phyloP scores from a whole-genome alignment of 92 coral and sea anemone genomes.

The Umimayanthus chanpuru region DNA sequence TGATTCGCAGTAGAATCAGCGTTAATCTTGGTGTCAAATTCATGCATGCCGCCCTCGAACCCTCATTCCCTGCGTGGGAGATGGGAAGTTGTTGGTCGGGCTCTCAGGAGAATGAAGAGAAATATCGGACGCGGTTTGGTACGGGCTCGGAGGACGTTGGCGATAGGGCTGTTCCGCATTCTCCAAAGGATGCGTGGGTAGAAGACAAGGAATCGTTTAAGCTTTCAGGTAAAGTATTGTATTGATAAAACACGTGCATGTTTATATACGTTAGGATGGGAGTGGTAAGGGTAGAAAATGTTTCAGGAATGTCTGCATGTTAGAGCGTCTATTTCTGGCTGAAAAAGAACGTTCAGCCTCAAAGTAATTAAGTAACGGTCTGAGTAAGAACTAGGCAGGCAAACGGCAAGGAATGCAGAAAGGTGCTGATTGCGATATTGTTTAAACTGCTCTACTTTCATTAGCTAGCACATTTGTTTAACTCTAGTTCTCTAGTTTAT shows the following conservation, averaged over 20 bases:
- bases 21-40: neutral
- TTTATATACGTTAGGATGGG: too few species aligned
- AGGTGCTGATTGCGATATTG: too few species aligned
- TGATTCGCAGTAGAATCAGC: neutral
- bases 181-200: constrained; percentile 42
- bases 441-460: too few species aligned
- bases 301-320: too few species aligned
- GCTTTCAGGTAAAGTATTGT: constrained; percentile 27
- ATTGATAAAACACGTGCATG: neutral
- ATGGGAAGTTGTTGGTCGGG: constrained; percentile 38
- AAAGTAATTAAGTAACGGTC: too few species aligned
- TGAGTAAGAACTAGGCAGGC: too few species aligned
- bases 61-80: constrained; percentile 43
- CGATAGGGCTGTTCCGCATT: constrained; percentile 9
- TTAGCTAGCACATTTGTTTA: too few species aligned
- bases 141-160: constrained; percentile 2
- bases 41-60: constrained; percentile 20
- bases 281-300: too few species aligned
- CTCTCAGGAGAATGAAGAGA: constrained; percentile 33
- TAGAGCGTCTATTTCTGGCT: too few species aligned
- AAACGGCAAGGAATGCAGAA: too few species aligned
- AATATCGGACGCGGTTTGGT: neutral
- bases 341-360: too few species aligned
- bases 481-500: too few species aligned
- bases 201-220: constrained; percentile 38